Percentiles rank a stretch among this genome's conserved stretches.
Conservation (phyloP, 2,888 invertebrate species). For the Drosophila emarginata region DNA sequence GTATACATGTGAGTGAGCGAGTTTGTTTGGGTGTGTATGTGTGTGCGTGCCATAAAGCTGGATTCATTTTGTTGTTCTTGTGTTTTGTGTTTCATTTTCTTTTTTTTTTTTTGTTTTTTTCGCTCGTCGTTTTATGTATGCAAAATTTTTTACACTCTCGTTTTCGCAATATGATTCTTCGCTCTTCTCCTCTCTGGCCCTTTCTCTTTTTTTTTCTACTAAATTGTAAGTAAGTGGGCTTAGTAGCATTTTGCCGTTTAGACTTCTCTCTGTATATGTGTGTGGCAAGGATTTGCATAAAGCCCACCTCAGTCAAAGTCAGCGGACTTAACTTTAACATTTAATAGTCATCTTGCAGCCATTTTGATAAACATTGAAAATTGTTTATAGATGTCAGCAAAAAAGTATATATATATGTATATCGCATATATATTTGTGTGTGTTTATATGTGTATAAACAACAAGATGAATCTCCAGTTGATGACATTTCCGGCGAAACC, state of each 20-base stretch:
- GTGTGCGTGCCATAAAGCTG: slow-evolving; percentile 73
- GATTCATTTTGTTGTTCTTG: slow-evolving; percentile 53
- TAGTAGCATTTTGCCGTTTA: slow-evolving; percentile 73
- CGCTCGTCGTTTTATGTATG: slow-evolving; percentile 66
- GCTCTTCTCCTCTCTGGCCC: slow-evolving; percentile 44
- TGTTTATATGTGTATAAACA: slow-evolving; percentile 3
- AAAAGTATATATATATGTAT: neutral
- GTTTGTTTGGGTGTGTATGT: slow-evolving; percentile 32
- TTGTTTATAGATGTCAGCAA: slow-evolving; percentile 15
- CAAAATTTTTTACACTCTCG: slow-evolving; percentile 75
- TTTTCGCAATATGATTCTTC: slow-evolving; percentile 60
- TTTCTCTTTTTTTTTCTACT: slow-evolving; percentile 42
- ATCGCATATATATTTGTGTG: neutral
- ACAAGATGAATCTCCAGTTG: slow-evolving; percentile 17
- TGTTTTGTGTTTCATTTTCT: slow-evolving; percentile 31
- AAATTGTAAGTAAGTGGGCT: slow-evolving; percentile 78
- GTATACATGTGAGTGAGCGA: slow-evolving; percentile 14
- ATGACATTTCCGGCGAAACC: slow-evolving; percentile 16
- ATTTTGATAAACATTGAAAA: slow-evolving; percentile 61
- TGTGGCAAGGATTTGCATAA: slow-evolving; percentile 66
- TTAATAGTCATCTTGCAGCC: slow-evolving; percentile 53
- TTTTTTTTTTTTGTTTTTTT: slow-evolving; percentile 27
- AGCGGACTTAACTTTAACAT: slow-evolving; percentile 61
- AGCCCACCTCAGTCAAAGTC: slow-evolving; percentile 56
- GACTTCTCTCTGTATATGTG: slow-evolving; percentile 32